These are phyloP conservation scores for Belgica antarctica DNA, from an alignment of 2,888 invertebrate genomes.

Conservation along the genomic window DNA sequence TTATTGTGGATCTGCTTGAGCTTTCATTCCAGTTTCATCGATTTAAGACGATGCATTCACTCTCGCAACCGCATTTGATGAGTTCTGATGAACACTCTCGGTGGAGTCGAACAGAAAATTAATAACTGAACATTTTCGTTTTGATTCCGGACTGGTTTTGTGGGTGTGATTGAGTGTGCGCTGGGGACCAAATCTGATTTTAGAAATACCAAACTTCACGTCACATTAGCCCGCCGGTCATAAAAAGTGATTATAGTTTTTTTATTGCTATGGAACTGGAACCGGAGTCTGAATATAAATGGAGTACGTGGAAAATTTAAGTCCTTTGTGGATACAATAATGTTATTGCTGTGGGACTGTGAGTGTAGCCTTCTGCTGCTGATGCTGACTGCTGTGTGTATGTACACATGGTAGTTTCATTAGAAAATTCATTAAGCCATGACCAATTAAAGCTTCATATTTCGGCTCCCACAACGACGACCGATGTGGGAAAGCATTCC, in stretches of 20 bases:
- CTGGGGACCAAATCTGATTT: slow-evolving; percentile 32
- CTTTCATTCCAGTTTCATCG: background rate
- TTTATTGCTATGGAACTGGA: background rate
- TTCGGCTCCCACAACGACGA: background rate
- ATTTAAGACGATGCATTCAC: too few species aligned
- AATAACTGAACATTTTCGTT: too few species aligned
- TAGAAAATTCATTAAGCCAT: slow-evolving; percentile 40
- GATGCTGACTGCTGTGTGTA: slow-evolving; percentile 7
- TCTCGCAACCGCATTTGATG: too few species aligned
- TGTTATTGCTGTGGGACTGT: slow-evolving; percentile 39
- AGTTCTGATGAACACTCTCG: too few species aligned
- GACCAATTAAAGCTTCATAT: slow-evolving; percentile 43
- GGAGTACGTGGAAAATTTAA: slow-evolving; percentile 39
- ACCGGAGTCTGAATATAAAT: background rate
- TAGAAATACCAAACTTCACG: slow-evolving; percentile 39
- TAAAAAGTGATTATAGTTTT: slow-evolving; percentile 43
- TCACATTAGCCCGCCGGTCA: slow-evolving; percentile 33
- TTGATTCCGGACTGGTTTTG: too few species aligned
- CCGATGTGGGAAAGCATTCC: too few species aligned
- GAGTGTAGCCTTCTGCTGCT: background rate
- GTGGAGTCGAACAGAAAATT: too few species aligned
- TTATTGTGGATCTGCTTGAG: background rate
- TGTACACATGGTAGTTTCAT: slow-evolving; percentile 23
- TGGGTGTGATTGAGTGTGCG: background rate
- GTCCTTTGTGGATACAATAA: slow-evolving; percentile 43